phyloP scores from a whole-genome alignment of 2,113 vertebrate species.

The Vombatus ursinus region DNA sequence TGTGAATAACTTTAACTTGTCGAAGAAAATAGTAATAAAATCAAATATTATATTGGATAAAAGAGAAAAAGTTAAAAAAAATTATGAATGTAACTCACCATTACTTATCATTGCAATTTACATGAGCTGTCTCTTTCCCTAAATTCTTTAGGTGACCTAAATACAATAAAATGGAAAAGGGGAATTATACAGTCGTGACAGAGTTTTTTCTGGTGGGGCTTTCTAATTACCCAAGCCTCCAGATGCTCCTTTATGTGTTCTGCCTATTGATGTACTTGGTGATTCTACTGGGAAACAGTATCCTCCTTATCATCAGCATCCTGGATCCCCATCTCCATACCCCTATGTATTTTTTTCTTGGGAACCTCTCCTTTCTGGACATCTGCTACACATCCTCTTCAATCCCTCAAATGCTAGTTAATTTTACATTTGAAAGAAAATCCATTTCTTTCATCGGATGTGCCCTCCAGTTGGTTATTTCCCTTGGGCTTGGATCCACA shows the following conservation, averaged over 20 bases:
- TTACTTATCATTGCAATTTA: background rate
- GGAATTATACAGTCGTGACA: conserved; percentile 52
- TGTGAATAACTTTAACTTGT: too few relatives aligned
- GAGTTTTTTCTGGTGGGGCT: conserved; percentile 67
- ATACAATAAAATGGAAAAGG: conserved; percentile 43
- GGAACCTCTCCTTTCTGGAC: conserved; percentile 68
- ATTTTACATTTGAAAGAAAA: conserved; percentile 59
- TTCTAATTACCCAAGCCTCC: conserved; percentile 60
- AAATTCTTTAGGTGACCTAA: conserved; percentile 26
- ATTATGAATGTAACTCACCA: background rate
- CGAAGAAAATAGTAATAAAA: too few relatives aligned
- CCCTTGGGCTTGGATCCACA: conserved; percentile 55
- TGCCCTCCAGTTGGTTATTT: conserved; percentile 61
- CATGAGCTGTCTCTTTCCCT: background rate
- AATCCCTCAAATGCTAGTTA: conserved; percentile 40
- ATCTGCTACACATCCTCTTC: conserved; percentile 63
- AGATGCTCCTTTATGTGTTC: conserved; percentile 51
- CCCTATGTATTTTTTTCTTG: conserved; percentile 65
- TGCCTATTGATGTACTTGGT: conserved; percentile 59
- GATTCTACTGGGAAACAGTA: conserved; percentile 63
- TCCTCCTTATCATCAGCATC: conserved; percentile 62
- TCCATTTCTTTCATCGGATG: conserved; percentile 55
- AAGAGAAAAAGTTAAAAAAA: too few relatives aligned
- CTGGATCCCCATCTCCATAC: conserved; percentile 57
- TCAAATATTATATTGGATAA: too few relatives aligned